Evolutionary conservation across 2,888 invertebrate species (phyloP).

Genomic region (Odontocerum albicorne): DNA sequence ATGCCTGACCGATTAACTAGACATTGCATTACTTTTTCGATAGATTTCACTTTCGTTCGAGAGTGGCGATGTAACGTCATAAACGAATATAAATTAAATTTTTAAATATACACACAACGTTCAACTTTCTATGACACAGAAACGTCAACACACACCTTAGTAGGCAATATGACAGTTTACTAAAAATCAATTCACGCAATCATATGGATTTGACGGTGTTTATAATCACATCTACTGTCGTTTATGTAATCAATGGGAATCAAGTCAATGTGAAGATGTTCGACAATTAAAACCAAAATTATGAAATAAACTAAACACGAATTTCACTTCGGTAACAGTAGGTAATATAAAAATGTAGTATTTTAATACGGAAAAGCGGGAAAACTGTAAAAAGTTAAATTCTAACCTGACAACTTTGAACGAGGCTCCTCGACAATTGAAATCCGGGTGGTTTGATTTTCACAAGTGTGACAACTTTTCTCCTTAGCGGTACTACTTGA

Average conservation of each 20-base stretch:
- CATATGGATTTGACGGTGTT: not conserved
- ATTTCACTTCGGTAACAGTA: constrained; percentile 43
- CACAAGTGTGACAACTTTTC: constrained; percentile 67
- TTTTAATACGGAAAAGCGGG: constrained; percentile 19
- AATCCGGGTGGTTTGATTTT: constrained; percentile 68
- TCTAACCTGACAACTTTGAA: constrained; percentile 51
- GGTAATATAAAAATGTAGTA: constrained; percentile 42
- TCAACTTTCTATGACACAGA: constrained; percentile 30
- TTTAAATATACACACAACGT: constrained; percentile 22
- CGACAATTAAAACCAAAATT: constrained; percentile 19
- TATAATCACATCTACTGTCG: constrained; percentile 10
- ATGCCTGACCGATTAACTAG: constrained; percentile 28
- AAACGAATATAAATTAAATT: constrained; percentile 25
- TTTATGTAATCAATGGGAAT: constrained; percentile 33
- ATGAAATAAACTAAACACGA: constrained; percentile 29
- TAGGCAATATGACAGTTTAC: constrained; percentile 6
- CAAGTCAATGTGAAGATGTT: constrained; percentile 11
- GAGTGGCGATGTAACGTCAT: constrained; percentile 16
- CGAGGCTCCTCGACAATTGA: constrained; percentile 50
- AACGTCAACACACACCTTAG: constrained; percentile 10
- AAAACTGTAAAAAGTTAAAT: constrained; percentile 24
- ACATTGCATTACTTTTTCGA: constrained; percentile 29
- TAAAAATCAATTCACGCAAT: constrained; percentile 5
- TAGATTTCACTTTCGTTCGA: constrained; percentile 35
- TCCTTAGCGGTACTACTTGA: constrained; percentile 65